These are phyloP conservation scores for Theodoxus fluviatilis DNA, from an alignment of 2,888 invertebrate genomes.

Conservation along the genomic window DNA sequence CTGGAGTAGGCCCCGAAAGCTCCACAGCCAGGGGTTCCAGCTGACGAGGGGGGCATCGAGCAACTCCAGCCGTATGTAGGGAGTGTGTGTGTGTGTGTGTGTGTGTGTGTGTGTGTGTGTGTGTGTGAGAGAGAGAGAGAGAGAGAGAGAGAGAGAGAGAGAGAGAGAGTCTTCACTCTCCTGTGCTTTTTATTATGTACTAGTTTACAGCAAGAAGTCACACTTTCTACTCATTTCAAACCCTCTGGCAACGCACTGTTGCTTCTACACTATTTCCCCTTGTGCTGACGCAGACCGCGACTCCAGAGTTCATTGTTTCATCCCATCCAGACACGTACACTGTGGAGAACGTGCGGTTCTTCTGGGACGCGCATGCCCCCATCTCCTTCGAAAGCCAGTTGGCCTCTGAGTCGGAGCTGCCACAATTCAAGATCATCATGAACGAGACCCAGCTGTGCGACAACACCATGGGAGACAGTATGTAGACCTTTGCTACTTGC, in stretches of 20 bases:
- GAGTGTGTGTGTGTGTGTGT: slow-evolving; percentile 11
- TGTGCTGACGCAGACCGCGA: not conserved
- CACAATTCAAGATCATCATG: slow-evolving; percentile 79
- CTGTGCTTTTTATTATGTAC: no score
- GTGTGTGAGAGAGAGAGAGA: slow-evolving; percentile 15
- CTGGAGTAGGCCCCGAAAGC: no score
- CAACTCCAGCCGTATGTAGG: no score
- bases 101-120: slow-evolving; percentile 7
- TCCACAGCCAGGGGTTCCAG: no score
- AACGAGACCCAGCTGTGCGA: slow-evolving; percentile 30
- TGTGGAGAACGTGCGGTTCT: slow-evolving; percentile 85
- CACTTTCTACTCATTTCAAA: not conserved
- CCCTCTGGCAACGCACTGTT: not conserved
- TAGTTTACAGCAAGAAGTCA: not conserved
- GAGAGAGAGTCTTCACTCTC: no score
- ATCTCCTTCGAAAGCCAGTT: slow-evolving; percentile 87
- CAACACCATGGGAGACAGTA: slow-evolving; percentile 29
- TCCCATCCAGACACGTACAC: slow-evolving; percentile 83
- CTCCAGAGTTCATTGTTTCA: not conserved
- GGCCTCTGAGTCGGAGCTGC: slow-evolving; percentile 85
- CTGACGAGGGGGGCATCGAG: no score
- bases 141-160: no score
- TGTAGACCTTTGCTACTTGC: no score
- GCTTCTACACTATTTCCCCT: not conserved
- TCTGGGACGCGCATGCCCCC: slow-evolving; percentile 88